Percentiles rank a stretch among this genome's conserved stretches.
Evolutionary conservation across 2,113 vertebrate species (phyloP).

Genomic region (Thomomys bottae): DNA sequence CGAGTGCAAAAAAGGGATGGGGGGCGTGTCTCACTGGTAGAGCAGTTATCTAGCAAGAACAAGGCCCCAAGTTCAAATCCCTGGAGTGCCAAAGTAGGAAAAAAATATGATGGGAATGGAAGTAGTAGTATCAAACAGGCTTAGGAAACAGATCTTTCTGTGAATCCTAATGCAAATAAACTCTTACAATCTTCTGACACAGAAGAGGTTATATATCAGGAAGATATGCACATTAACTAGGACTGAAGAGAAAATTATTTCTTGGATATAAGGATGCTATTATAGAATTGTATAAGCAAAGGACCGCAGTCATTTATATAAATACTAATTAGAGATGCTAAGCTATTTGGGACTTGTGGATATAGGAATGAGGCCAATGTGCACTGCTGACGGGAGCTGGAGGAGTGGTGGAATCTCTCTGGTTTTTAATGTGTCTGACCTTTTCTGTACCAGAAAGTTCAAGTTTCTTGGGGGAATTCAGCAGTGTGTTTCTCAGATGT

Average conservation of each 20-base stretch:
- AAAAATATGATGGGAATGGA: not conserved
- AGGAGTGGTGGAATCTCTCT: not conserved
- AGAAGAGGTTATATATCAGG: not conserved
- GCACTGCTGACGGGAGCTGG: fast-evolving
- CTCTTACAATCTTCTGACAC: not conserved
- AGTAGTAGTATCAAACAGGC: not conserved
- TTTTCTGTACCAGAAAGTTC: not conserved
- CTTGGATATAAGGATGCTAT: not conserved
- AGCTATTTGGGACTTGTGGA: not conserved
- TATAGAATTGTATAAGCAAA: not conserved
- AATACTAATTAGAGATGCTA: not conserved
- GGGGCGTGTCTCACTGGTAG: no score
- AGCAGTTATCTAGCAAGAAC: no score
- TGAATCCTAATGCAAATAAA: not conserved
- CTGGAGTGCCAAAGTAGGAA: no score
- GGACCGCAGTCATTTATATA: not conserved
- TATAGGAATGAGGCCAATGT: not conserved
- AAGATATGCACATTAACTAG: not conserved
- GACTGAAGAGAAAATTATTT: not conserved
- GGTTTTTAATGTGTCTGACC: not conserved
- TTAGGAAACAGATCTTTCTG: not conserved
- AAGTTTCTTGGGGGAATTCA: not conserved
- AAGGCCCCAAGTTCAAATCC: no score
- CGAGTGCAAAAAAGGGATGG: no score
- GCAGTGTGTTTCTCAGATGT: not conserved